Base-by-base conservation (phyloP, 2,113 vertebrate species). In the Sinocyclocheilus anophthalmus region DNA sequence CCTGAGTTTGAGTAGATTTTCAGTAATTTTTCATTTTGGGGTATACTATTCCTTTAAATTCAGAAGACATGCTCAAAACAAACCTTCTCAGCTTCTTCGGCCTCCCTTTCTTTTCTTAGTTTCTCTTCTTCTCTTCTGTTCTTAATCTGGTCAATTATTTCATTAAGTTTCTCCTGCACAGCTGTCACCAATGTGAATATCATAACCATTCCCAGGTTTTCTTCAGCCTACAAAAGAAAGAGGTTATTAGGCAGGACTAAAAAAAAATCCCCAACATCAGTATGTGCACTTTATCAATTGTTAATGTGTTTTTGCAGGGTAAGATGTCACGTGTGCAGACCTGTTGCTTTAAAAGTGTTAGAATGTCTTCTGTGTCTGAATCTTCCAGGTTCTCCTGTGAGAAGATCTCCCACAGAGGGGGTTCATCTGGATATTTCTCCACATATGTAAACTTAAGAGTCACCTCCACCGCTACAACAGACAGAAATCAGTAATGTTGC, bases 161-260 rank as follows among this genome's bases (percentile, higher is more conserved):
- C 96, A 86, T 99, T 99, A 83, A 99, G 94, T 92, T 97, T 98
- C 80, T 99, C 98, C 92, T 99, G 98, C 48, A 99, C 97, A 33
- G 97, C 97, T 59, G 97, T 98, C 33, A 99, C 97, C 89, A 99
- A 90, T 20, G 97, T 98, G 92, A 99, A 99, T 81, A 99, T 99
- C 98, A 99, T 99, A 39, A 98, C 98, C 97, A 99, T 97, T 82
- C 98, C 98, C 84, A 98, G 93, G 90, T 99, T 99, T 90, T 99
- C 97, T 88, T 97, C 96, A 55, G 95, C 96, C 98, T 99, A 76
- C 13, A 88, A 80, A 83, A 30, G 50, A 55, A 55, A 16, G 37
- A 37, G 13, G 30, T 33, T 70, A 10, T 37, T 20, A 37, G 30
- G 18, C 37, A 70, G 5, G 7, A 3, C 67, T 33, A 30, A 57